Evolutionary conservation across 2,888 invertebrate species (phyloP).

Genomic region (Lordiphosa fenestrarum): DNA sequence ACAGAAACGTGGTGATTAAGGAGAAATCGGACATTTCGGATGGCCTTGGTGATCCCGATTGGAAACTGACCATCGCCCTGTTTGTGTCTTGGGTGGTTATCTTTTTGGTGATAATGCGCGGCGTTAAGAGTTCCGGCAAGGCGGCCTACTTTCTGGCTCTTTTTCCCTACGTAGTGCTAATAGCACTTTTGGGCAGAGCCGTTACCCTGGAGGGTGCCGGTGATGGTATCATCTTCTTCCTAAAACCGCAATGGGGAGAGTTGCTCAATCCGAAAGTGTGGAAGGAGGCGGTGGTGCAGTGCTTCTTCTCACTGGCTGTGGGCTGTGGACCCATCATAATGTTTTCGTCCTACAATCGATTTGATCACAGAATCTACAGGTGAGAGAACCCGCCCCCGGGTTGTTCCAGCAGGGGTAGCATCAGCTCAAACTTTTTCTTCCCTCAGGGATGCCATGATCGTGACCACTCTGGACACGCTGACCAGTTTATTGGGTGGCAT

Average conservation of each 20-base stretch:
- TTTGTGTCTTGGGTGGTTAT: conserved; percentile 86
- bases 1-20: conserved; percentile 82
- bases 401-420: no score
- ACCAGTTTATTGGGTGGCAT: conserved; percentile 90
- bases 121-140: conserved; percentile 90
- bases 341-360: conserved; percentile 89
- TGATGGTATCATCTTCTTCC: conserved; percentile 88
- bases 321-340: conserved; percentile 89
- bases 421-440: no score
- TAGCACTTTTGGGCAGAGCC: conserved; percentile 86
- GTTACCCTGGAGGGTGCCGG: conserved; percentile 86
- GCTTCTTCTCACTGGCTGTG: conserved; percentile 89
- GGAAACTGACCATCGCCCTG: conserved; percentile 86
- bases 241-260: conserved; percentile 89
- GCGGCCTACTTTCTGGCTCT: conserved; percentile 94
- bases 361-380: conserved; percentile 86
- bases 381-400: conserved; percentile 76
- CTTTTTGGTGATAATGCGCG: conserved; percentile 86
- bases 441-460: conserved; percentile 88
- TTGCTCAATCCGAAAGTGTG: conserved; percentile 87
- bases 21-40: conserved; percentile 80
- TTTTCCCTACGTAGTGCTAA: conserved; percentile 90
- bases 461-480: conserved; percentile 89
- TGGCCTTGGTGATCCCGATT: conserved; percentile 83
- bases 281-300: conserved; percentile 90